Base-by-base conservation (phyloP, 2,797 vertebrate genomes). In the Argya squamiceps region DNA sequence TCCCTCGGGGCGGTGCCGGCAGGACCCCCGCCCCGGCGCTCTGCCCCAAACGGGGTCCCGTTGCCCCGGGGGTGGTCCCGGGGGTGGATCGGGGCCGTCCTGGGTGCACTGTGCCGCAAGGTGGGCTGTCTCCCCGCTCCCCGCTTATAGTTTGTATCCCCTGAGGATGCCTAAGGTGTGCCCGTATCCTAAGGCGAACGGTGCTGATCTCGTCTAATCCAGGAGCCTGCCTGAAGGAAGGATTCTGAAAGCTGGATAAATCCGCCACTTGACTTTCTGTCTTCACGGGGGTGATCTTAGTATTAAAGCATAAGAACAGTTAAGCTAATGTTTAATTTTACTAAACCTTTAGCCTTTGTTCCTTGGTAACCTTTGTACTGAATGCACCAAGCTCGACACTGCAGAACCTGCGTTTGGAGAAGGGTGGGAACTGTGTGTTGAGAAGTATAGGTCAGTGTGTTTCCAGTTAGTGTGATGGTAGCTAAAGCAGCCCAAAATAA, bases 301-400 rank as follows among this genome's bases (percentile, higher is more conserved):
- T 41, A 39, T 84, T 78, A 20, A 84, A 70, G 46, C 41, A 12
- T 21, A 26, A 30, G 26, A 52, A 49, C 67, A 43, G 39, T 55
- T 79, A 37, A 78, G 92, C 78, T 95, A 92, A 94, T 95, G 52
- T 93, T 92, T 96, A 80, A 85, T 93, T 92, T 55, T 65, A 10
- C 15, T 47, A 50, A 74, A 34, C 36, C 29, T 86, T 27, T 78
- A 64, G 88, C 63, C 55, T 84, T 92, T 92, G 74, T 91, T 87
- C 55, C 50, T 68, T 71, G 39, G 62, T 84, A 86, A 95, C 93
- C 96, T 95, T 96, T 92, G 96, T 79, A 89, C 94, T 32, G 30
- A 36, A 13, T 5, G 36, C 47, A 36, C 76, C 53, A 73, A 55
- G 58, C 11, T 32, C 8, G 16, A 22, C 29, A 2, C n/a, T 44